phyloP scores from a whole-genome alignment of 2,888 invertebrate species.

The Nudaria mundana region DNA sequence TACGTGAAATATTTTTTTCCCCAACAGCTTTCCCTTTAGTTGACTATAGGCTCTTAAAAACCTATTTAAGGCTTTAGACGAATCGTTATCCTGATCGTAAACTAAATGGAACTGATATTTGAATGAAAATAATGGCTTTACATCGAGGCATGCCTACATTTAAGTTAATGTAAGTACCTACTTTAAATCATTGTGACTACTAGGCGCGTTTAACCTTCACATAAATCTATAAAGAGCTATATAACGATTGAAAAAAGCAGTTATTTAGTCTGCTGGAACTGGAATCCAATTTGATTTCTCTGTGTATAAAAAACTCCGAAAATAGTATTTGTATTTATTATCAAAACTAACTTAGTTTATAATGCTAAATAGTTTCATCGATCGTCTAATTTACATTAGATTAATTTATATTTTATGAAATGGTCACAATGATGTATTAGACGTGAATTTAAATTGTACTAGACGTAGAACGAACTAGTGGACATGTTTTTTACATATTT shows the following conservation, averaged over 20 bases:
- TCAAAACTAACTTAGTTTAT: no score
- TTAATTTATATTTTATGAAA: no score
- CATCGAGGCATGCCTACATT: slow-evolving; percentile 20
- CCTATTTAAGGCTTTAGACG: slow-evolving; percentile 48
- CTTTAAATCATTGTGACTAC: slow-evolving; percentile 23
- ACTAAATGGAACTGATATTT: slow-evolving; percentile 44
- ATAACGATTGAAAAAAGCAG: slow-evolving; percentile 4
- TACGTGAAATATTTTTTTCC: slow-evolving; percentile 46
- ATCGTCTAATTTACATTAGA: no score
- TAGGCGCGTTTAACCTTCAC: slow-evolving; percentile 13
- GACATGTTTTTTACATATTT: no score
- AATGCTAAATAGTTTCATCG: no score
- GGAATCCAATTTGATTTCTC: slow-evolving; percentile 1
- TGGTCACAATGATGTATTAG: no score
- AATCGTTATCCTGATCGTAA: slow-evolving; percentile 53
- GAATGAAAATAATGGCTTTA: slow-evolving; percentile 30
- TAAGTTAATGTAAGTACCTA: slow-evolving; percentile 23
- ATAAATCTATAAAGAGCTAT: slow-evolving; percentile 14
- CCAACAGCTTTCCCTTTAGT: slow-evolving; percentile 59
- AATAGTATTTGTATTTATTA: no score
- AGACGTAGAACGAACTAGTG: no score
- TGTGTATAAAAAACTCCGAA: no score
- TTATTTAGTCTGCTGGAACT: not conserved
- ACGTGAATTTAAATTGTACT: no score
- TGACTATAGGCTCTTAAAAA: slow-evolving; percentile 54